Conservation (phyloP, 2,113 vertebrate species). For the Artemisiospiza belli region DNA sequence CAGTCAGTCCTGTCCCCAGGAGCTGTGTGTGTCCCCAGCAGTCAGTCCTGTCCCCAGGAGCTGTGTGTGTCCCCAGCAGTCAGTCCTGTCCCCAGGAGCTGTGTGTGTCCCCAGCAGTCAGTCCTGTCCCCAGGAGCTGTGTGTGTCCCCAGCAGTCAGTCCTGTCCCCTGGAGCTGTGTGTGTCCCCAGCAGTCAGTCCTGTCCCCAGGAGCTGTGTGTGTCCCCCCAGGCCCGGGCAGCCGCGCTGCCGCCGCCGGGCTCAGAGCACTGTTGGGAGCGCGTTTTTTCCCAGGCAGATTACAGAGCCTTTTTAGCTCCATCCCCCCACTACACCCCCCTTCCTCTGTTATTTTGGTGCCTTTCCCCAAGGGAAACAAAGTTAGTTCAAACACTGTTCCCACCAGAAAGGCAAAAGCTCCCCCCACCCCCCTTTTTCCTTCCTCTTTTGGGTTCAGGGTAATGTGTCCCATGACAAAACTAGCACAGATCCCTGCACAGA, state of each 20-base stretch:
- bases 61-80: no score
- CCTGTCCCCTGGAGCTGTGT: not conserved
- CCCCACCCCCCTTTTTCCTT: slow-evolving; percentile 39
- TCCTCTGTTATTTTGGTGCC: slow-evolving; percentile 74
- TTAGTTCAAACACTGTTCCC: slow-evolving; percentile 52
- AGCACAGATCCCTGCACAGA: slow-evolving; percentile 39
- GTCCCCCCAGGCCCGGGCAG: not conserved
- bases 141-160: not conserved
- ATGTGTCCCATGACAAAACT: slow-evolving; percentile 67
- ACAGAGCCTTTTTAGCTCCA: slow-evolving; percentile 40
- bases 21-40: no score
- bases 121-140: not conserved
- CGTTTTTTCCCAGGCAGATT: slow-evolving; percentile 65
- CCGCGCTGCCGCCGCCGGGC: not conserved
- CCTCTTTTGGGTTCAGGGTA: slow-evolving; percentile 70
- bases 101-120: not conserved
- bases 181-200: not conserved
- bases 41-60: not conserved
- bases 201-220: not conserved
- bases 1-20: no score
- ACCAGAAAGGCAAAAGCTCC: slow-evolving; percentile 60
- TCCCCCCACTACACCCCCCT: slow-evolving; percentile 24
- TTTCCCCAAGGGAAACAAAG: slow-evolving; percentile 68
- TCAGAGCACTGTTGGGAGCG: not conserved
- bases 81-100: no score